Conservation (phyloP, 2,888 invertebrate genomes). For the Erebia epiphron region DNA sequence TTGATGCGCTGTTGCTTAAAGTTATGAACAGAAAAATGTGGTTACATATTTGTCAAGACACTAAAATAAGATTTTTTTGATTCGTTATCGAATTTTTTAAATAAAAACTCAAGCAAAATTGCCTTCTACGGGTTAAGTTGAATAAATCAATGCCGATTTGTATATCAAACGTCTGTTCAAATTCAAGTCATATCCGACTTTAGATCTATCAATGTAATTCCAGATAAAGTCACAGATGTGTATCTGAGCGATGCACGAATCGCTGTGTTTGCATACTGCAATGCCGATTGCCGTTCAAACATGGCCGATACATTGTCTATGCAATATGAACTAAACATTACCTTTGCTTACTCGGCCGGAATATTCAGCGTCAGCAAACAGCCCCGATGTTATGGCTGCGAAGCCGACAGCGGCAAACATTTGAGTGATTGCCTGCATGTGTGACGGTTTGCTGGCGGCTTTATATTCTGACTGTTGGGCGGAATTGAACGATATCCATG, state of each 20-base stretch:
- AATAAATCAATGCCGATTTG: background rate
- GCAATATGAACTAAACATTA: slow-evolving; percentile 56
- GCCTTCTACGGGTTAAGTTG: too few species aligned
- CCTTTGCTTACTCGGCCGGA: slow-evolving; percentile 50
- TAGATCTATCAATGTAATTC: background rate
- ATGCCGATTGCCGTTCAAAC: slow-evolving; percentile 46
- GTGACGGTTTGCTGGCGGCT: slow-evolving; percentile 2
- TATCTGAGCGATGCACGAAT: slow-evolving; percentile 23
- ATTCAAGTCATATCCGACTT: background rate
- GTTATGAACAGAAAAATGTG: background rate
- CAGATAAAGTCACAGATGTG: background rate
- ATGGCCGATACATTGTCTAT: slow-evolving; percentile 37
- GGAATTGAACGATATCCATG: background rate
- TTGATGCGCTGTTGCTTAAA: background rate
- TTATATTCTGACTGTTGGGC: background rate
- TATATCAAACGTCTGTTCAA: background rate
- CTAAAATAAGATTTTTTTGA: background rate
- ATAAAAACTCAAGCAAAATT: background rate
- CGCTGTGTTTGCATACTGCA: slow-evolving; percentile 43
- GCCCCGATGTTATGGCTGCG: slow-evolving; percentile 42
- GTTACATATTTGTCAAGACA: background rate
- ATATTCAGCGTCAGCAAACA: slow-evolving; percentile 45
- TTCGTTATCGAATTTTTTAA: background rate
- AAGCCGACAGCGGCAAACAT: slow-evolving; percentile 59
- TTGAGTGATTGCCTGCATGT: slow-evolving; percentile 60